Base-by-base conservation (phyloP, 2,797 vertebrate genomes). In the Chelonia mydas region DNA sequence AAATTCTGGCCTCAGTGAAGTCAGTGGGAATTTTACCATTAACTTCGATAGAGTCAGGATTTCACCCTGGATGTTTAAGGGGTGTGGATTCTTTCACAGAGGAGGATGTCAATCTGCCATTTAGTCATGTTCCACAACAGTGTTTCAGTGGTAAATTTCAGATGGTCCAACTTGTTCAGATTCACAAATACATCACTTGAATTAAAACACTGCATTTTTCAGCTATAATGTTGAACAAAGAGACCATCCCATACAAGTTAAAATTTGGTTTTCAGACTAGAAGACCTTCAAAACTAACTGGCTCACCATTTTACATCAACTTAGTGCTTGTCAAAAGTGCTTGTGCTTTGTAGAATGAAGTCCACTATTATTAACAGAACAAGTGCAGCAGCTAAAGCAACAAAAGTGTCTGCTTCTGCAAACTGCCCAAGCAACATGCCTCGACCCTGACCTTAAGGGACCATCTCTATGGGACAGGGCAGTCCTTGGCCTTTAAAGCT, bases 391-490 rank as follows among this genome's bases (percentile, higher is more conserved):
- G 78, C 79, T 87, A 49, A 53, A 0, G 0, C 23, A n/a, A 3
- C 0, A 7, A 50, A 81, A 88, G 28, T 0, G 12, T 6, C 7
- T 0, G 1, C 15, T 61, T 57, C 47, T 47, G 68, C 61, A 53
- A 79, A 2, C 2, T 2, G 51, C 53, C n/a, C 47, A 0, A 3
- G 41, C 86, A 93, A 72, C 7, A 55, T 0, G 0, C 11, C 25
- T 83, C 31, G 72, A 80, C 23, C 9, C 2, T 77, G 79, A 41
- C 28, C 83, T 84, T 59, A 80, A 90, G 5, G 84, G 68, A n/a
- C 51, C n/a, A 12, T 3, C 3, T 55, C 2, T 13, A n/a, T 61
- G 16, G 23, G 37, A 90, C 9, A 28, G 25, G 86, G 28, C 15
- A 0, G 0, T 1, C 12, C 41, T 41, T 61, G 81, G 31, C 23